phyloP scores from a whole-genome alignment of 1,140 invertebrate species.

The Bursaphelenchus mucronatus region DNA sequence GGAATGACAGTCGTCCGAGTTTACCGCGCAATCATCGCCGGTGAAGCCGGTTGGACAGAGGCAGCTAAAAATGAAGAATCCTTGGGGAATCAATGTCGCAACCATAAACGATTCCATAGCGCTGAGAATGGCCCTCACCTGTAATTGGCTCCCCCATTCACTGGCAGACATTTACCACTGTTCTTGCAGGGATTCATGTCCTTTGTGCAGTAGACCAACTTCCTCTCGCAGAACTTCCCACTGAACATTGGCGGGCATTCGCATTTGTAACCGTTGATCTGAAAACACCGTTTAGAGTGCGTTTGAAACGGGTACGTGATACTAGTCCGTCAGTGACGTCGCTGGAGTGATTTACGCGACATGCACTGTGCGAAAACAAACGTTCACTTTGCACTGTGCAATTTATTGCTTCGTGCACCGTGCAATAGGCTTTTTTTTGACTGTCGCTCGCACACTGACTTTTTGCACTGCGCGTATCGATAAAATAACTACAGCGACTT shows the following conservation, averaged over 20 bases:
- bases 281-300: slow-evolving; percentile 18
- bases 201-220: slow-evolving; percentile 82
- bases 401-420: too few relatives aligned
- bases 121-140: too few relatives aligned
- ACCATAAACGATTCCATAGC: slow-evolving; percentile 80
- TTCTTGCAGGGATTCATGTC: slow-evolving; percentile 82
- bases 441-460: too few relatives aligned
- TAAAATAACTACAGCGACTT: too few relatives aligned
- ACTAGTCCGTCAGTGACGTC: too few relatives aligned
- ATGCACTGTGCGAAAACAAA: too few relatives aligned
- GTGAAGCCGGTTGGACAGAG: slow-evolving; percentile 81
- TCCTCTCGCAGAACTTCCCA: slow-evolving; percentile 89
- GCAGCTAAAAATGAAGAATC: slow-evolving; percentile 72
- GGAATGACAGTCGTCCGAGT: slow-evolving; percentile 82
- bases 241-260: slow-evolving; percentile 82
- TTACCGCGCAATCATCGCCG: slow-evolving; percentile 85
- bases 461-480: too few relatives aligned
- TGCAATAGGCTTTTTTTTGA: too few relatives aligned
- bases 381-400: too few relatives aligned
- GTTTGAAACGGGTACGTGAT: neutral
- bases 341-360: too few relatives aligned
- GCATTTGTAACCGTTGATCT: slow-evolving; percentile 66
- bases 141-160: slow-evolving; percentile 79
- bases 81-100: slow-evolving; percentile 81
- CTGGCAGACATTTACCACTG: slow-evolving; percentile 78